These are phyloP conservation scores for Coreius guichenoti DNA, from an alignment of 2,797 vertebrate species.

Conservation along the genomic window DNA sequence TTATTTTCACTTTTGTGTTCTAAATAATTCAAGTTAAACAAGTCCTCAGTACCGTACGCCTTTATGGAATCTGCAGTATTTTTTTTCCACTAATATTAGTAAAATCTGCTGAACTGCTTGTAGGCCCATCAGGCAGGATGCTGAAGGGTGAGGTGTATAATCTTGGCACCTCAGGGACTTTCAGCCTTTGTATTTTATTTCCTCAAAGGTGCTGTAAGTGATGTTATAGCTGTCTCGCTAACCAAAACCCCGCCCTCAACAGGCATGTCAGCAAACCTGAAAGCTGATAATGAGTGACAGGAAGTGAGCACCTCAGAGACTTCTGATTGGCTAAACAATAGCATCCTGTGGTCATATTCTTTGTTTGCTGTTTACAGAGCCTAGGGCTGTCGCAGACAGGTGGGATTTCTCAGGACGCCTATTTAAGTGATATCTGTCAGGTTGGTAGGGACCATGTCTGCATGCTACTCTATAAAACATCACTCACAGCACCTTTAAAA, in stretches of 20 bases:
- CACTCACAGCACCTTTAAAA: slow-evolving; percentile 10
- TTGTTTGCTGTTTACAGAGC: slow-evolving; percentile 36
- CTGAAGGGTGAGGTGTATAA: not conserved
- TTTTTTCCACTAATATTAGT: not conserved
- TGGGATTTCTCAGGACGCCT: slow-evolving; percentile 29
- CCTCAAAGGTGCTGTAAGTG: not conserved
- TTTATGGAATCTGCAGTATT: not conserved
- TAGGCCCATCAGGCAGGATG: not conserved
- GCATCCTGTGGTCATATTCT: slow-evolving; percentile 12
- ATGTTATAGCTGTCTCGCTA: not conserved
- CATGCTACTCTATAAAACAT: slow-evolving; percentile 5
- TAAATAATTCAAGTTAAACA: slow-evolving; percentile 32
- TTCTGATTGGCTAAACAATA: slow-evolving; percentile 40
- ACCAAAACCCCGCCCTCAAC: not conserved
- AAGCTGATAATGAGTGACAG: slow-evolving; percentile 24
- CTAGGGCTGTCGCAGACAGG: slow-evolving; percentile 34
- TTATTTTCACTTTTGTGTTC: slow-evolving; percentile 37
- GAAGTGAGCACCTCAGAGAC: not conserved
- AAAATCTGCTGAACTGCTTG: not conserved
- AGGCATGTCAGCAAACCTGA: slow-evolving; percentile 1
- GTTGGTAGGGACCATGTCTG: not conserved
- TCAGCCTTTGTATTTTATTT: not conserved
- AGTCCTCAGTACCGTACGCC: not conserved
- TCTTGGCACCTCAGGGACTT: not conserved
- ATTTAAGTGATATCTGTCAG: slow-evolving; percentile 32